A percentile compares a stretch with the other conserved stretches of the same genome.
These are phyloP conservation scores for Sebastolobus alascanus DNA, from an alignment of 2,797 vertebrate species.

Conservation along the genomic window DNA sequence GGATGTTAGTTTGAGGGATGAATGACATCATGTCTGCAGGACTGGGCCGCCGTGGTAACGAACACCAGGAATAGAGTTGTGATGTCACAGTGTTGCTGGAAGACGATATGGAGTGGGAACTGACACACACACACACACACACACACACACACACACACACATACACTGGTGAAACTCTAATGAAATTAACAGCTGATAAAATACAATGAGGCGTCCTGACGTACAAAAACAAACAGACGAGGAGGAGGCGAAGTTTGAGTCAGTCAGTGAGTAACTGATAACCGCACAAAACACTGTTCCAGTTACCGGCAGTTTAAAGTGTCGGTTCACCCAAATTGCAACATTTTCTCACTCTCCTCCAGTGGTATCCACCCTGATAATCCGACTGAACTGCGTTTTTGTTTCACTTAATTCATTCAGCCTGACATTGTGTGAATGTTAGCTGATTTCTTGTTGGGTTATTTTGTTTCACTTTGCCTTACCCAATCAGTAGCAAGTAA, in stretches of 20 bases:
- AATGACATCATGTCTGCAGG: slow-evolving; percentile 86
- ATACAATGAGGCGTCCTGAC: background rate
- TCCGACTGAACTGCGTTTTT: accelerated
- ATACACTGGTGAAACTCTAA: slow-evolving; percentile 12
- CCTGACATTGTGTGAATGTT: no score
- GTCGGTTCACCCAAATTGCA: background rate
- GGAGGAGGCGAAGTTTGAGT: background rate
- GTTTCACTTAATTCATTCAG: no score
- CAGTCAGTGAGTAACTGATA: background rate
- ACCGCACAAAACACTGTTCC: background rate
- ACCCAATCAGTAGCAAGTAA: no score
- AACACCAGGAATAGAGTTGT: slow-evolving; percentile 85
- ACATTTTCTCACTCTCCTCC: no score
- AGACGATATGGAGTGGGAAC: slow-evolving; percentile 73
- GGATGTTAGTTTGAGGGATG: slow-evolving; percentile 73
- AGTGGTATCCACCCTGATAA: accelerated
- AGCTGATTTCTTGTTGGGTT: no score
- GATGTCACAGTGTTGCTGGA: slow-evolving; percentile 85
- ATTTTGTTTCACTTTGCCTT: background rate
- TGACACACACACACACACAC: slow-evolving; percentile 29
- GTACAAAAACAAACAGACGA: slow-evolving; percentile 10
- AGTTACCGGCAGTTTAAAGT: background rate
- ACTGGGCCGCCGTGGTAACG: slow-evolving; percentile 70
- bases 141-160: slow-evolving; percentile 27
- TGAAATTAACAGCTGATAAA: slow-evolving; percentile 31